These are phyloP conservation scores for Rhizomys pruinosus DNA, from an alignment of 2,113 vertebrate species.

Conservation along the genomic window DNA sequence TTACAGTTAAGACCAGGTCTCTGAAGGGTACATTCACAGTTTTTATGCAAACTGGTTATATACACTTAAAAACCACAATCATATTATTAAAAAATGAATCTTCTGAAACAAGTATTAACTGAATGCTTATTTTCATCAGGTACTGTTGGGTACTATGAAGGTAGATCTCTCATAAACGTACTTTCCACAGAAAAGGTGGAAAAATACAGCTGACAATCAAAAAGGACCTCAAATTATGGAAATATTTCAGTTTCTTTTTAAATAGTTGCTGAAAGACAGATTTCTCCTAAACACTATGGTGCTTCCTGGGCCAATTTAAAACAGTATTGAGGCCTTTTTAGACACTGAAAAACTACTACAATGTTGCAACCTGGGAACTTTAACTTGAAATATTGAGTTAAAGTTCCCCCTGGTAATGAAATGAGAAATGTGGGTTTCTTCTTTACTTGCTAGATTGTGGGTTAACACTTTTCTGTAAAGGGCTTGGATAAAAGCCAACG, in stretches of 20 bases:
- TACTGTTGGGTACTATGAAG: not conserved
- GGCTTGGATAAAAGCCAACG: not conserved
- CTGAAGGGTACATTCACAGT: not conserved
- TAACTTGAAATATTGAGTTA: constrained; percentile 38
- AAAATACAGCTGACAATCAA: constrained; percentile 1
- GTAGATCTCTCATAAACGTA: not conserved
- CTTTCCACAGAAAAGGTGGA: not conserved
- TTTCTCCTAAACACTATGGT: not conserved
- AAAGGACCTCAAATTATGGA: not conserved
- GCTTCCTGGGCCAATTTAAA: constrained; percentile 52
- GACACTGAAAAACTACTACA: constrained; percentile 1
- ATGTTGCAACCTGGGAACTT: not conserved
- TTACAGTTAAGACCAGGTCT: not conserved
- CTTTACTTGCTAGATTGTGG: not conserved
- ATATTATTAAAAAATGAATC: constrained; percentile 39
- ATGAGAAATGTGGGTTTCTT: constrained; percentile 45
- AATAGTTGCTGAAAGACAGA: constrained; percentile 23
- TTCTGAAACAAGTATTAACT: not conserved
- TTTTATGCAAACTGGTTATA: not conserved
- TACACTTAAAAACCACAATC: not conserved
- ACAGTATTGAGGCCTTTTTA: not conserved
- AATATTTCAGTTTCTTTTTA: constrained; percentile 51
- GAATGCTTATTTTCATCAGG: not conserved
- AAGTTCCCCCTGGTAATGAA: not conserved
- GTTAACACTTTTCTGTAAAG: constrained; percentile 25